Percentiles rank a stretch among this genome's conserved stretches.
Conservation (phyloP, 2,888 invertebrate species). For the Drosophila pegasa region DNA sequence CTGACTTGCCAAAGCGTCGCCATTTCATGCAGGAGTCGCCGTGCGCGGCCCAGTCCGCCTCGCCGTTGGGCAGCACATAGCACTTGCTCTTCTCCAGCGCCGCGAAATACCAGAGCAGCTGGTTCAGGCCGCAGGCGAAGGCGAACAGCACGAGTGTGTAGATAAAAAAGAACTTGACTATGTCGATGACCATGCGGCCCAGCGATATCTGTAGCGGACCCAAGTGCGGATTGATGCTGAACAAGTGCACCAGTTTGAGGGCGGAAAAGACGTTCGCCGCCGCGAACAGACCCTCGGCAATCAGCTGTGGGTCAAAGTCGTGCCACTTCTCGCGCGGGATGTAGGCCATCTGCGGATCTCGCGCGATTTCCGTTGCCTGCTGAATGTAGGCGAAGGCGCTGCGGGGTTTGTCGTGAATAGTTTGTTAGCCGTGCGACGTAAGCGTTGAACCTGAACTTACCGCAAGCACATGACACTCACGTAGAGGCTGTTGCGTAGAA, state of each 20-base stretch:
- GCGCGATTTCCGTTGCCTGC: constrained; percentile 89
- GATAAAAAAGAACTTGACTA: constrained; percentile 96
- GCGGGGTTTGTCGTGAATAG: constrained; percentile 58
- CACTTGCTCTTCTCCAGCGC: constrained; percentile 93
- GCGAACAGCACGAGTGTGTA: constrained; percentile 95
- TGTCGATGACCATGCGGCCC: constrained; percentile 95
- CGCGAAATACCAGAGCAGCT: constrained; percentile 97
- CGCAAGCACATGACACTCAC: constrained; percentile 89
- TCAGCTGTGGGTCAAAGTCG: constrained; percentile 96
- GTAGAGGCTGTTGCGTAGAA: constrained; percentile 95
- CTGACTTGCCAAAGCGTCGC: constrained; percentile 94
- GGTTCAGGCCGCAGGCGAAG: constrained; percentile 96
- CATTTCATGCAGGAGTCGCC: constrained; percentile 93
- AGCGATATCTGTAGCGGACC: constrained; percentile 96
- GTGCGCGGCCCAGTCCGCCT: constrained; percentile 91
- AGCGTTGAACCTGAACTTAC: constrained; percentile 58
- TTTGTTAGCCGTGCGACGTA: constrained; percentile 2
- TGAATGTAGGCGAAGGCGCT: constrained; percentile 91
- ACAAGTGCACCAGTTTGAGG: constrained; percentile 95
- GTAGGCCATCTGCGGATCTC: constrained; percentile 89
- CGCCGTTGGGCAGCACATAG: constrained; percentile 88
- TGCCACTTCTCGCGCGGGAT: constrained; percentile 95
- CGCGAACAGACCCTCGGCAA: constrained; percentile 96
- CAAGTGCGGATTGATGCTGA: constrained; percentile 96
- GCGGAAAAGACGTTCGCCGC: constrained; percentile 98